Evolutionary conservation across 1,140 invertebrate species (phyloP).

Genomic region (Cotesia vestalis): DNA sequence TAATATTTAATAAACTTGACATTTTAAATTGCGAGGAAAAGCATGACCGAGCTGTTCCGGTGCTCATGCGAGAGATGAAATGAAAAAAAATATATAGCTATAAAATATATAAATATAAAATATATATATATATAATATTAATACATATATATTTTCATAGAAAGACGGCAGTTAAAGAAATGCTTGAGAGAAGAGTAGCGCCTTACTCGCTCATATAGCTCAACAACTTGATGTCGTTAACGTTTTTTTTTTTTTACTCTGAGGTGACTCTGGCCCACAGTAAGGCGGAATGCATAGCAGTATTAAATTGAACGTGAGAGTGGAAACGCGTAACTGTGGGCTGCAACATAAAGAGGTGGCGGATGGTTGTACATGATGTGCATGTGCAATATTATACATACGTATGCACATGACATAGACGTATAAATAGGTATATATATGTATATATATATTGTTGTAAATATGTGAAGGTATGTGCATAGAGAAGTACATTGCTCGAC

Average conservation of each 20-base stretch:
- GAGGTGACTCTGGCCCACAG: slow-evolving; percentile 12
- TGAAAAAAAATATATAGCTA: background rate
- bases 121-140: background rate
- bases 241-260: background rate
- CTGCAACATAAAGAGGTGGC: slow-evolving; percentile 23
- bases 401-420: slow-evolving; percentile 1
- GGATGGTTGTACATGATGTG: slow-evolving; percentile 34
- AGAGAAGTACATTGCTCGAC: too few species aligned
- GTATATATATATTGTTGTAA: slow-evolving; percentile 1
- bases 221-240: slow-evolving; percentile 30
- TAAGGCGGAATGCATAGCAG: slow-evolving; percentile 29
- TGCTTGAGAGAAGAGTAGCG: background rate
- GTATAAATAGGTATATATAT: background rate
- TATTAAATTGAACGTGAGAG: slow-evolving; percentile 34
- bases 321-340: slow-evolving; percentile 18
- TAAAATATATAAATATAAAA: too few species aligned
- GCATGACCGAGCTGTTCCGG: background rate
- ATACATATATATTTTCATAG: background rate
- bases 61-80: slow-evolving; percentile 25
- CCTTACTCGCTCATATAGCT: slow-evolving; percentile 4
- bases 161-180: slow-evolving; percentile 18
- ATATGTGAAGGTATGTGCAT: background rate
- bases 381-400: slow-evolving; percentile 29
- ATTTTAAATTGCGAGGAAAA: slow-evolving; percentile 37
- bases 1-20: slow-evolving; percentile 34